These are phyloP conservation scores for Polydesmus complanatus DNA, from an alignment of 2,888 invertebrate genomes.

Conservation along the genomic window DNA sequence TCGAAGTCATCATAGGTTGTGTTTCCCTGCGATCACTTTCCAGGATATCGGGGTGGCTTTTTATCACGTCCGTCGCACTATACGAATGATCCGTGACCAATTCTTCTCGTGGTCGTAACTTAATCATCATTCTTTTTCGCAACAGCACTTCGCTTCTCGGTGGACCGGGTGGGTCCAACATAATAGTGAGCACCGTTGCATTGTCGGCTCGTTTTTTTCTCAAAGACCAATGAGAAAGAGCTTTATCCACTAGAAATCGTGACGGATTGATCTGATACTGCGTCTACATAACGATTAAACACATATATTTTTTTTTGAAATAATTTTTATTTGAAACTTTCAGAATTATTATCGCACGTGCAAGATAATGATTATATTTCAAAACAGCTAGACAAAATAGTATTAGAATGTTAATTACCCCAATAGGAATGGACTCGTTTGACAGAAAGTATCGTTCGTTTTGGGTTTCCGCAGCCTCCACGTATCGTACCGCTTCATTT, in stretches of 20 bases:
- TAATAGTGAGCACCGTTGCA: slow-evolving; percentile 81
- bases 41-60: not conserved
- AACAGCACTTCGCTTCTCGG: slow-evolving; percentile 38
- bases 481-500: slow-evolving; percentile 66
- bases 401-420: not conserved
- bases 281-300: slow-evolving; percentile 19
- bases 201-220: slow-evolving; percentile 88
- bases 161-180: slow-evolving; percentile 78
- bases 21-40: not conserved
- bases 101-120: slow-evolving; percentile 15
- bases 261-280: slow-evolving; percentile 74
- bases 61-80: not conserved
- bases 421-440: slow-evolving; percentile 9
- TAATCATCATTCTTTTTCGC: slow-evolving; percentile 13
- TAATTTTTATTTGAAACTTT: no score
- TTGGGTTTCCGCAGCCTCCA: slow-evolving; percentile 63
- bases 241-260: slow-evolving; percentile 69
- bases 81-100: not conserved
- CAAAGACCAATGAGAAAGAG: slow-evolving; percentile 66
- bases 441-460: slow-evolving; percentile 42
- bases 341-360: no score
- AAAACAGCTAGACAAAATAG: not conserved
- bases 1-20: not conserved
- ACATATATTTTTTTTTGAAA: no score
- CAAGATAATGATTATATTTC: not conserved